Evolutionary conservation across 1,140 invertebrate species (phyloP).

Genomic region (Sweltsa coloradensis): DNA sequence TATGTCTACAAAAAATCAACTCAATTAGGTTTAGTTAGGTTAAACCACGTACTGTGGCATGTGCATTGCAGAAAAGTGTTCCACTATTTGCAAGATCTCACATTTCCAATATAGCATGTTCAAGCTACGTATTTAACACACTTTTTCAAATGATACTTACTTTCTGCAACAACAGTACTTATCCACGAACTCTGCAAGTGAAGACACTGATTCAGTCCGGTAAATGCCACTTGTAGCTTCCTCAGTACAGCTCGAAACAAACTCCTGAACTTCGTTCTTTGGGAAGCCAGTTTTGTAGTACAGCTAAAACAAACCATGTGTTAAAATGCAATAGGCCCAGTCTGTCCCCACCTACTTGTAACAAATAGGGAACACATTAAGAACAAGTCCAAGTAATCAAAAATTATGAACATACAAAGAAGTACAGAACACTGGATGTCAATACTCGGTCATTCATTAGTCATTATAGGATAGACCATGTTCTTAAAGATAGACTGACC

Average conservation of each 20-base stretch:
- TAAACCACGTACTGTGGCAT: no score
- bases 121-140: no score
- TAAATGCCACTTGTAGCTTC: slow-evolving; percentile 60
- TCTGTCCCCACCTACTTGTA: no score
- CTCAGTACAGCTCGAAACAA: slow-evolving; percentile 53
- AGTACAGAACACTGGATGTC: neutral
- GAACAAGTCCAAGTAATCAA: neutral
- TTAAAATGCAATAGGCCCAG: no score
- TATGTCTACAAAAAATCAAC: no score
- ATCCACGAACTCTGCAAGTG: slow-evolving; percentile 8
- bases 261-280: slow-evolving; percentile 67
- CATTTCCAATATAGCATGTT: no score
- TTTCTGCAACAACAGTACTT: slow-evolving; percentile 14
- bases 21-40: no score
- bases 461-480: no score
- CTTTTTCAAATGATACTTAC: slow-evolving; percentile 12
- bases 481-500: neutral
- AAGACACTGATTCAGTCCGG: slow-evolving; percentile 19
- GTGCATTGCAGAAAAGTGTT: no score
- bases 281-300: slow-evolving; percentile 83
- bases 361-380: no score
- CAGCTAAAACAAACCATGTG: slow-evolving; percentile 26
- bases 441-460: no score
- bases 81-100: no score
- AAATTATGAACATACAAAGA: neutral